These are phyloP conservation scores for Intellagama lesueurii DNA, from an alignment of 2,797 vertebrate genomes.

Conservation along the genomic window DNA sequence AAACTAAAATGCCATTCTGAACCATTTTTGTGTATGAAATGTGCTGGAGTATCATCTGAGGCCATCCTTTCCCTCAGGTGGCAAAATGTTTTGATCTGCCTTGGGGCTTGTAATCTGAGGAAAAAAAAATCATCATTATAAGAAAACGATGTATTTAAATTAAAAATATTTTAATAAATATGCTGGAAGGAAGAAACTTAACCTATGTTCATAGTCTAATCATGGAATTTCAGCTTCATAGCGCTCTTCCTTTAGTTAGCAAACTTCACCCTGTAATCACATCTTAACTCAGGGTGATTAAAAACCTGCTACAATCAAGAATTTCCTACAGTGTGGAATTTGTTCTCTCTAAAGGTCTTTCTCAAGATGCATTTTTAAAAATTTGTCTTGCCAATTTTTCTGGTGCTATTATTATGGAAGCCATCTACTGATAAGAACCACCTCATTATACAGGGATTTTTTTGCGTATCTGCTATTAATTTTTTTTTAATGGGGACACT, in stretches of 20 bases:
- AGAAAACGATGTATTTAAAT: too few relatives aligned
- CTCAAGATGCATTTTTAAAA: neutral
- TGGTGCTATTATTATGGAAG: neutral
- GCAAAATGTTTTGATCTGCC: too few relatives aligned
- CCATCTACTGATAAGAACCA: neutral
- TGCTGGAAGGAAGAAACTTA: neutral
- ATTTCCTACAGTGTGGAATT: neutral
- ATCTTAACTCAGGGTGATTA: too few relatives aligned
- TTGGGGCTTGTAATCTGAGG: too few relatives aligned
- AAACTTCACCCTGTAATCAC: too few relatives aligned
- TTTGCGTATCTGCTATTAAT: neutral
- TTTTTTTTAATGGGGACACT: neutral
- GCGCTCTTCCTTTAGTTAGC: too few relatives aligned
- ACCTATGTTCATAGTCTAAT: neutral
- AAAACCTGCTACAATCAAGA: neutral
- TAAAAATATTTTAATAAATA: too few relatives aligned
- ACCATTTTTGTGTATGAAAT: too few relatives aligned
- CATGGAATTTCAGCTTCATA: neutral
- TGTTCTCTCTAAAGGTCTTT: neutral
- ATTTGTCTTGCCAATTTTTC: neutral
- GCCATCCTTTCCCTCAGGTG: too few relatives aligned
- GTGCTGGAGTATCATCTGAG: too few relatives aligned
- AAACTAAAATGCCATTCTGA: too few relatives aligned
- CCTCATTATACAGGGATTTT: neutral
- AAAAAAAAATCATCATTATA: too few relatives aligned